Base-by-base conservation (phyloP, 1,140 invertebrate genomes). In the Hypsibius dujardini region DNA sequence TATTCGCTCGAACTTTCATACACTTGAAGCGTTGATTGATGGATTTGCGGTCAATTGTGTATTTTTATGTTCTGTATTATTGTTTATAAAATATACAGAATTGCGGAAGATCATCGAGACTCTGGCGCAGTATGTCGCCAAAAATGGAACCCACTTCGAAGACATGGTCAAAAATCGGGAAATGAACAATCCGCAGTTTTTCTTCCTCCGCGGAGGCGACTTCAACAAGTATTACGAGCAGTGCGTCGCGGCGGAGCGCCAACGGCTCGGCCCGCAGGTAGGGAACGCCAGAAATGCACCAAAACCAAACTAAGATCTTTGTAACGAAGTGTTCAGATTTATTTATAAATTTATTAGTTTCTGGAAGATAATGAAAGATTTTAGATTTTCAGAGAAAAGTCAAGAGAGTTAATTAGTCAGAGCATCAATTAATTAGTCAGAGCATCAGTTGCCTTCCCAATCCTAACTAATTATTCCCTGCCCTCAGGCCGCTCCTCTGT, bases 141-240 rank as follows among this genome's bases (percentile, higher is more conserved):
- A 93, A 78, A 98, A 98, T 88, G 95, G 95, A 42, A 92, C 91
- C 1, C 93, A 96, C 79, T 97, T 97, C 82, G 94, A 98, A 83
- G 86, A 90, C 78, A 95, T 95, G 87, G 96, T 93, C 67, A 96
- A 95, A 83, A 90, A 90, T 76, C 96, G 97, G 81, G 93, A 98
- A 80, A 89, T 92, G 80, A 90, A 92, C 76, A 97, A 98, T 81
- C 90, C 92, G 14, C 93, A 93, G 78, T 98, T 98, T 82, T 85
- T 87, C 74, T 98, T 98, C 82, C 83, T 98, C 47, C 97, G 94
- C 83, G 93, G 92, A 74, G 94, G 94, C 69, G 91, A 95, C 77
- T 87, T 87, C 81, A 93, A 88, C 81, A 90, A 89, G 79, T 98
- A 98, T 81, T 98, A 98, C 81, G 90, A 94, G 78, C 96, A 90